Conservation (phyloP, 2,113 vertebrate species). For the Lophochroa leadbeateri region DNA sequence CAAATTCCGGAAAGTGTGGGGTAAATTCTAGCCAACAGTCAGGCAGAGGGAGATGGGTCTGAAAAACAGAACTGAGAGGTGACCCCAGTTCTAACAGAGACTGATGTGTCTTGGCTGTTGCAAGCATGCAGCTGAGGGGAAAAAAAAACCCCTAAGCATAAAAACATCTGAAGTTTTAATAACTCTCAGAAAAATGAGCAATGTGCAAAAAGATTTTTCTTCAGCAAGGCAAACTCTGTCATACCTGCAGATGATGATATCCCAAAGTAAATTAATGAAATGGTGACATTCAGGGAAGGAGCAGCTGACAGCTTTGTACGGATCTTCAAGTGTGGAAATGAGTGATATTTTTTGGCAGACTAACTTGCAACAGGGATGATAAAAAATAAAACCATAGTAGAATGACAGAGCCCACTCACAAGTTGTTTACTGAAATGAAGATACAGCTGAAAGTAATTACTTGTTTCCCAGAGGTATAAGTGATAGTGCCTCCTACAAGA, state of each 20-base stretch:
- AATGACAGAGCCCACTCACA: slow-evolving; percentile 51
- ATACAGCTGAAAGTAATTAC: slow-evolving; percentile 53
- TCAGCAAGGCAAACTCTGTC: not conserved
- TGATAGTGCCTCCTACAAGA: slow-evolving; percentile 46
- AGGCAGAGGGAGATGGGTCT: not conserved
- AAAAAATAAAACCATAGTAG: slow-evolving; percentile 27
- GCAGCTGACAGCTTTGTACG: slow-evolving; percentile 35
- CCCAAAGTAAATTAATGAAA: slow-evolving; percentile 53
- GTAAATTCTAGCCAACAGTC: not conserved
- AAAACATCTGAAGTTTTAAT: slow-evolving; percentile 5
- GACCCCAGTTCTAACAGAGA: not conserved
- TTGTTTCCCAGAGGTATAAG: slow-evolving; percentile 47
- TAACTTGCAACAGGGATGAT: slow-evolving; percentile 26
- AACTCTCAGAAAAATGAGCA: slow-evolving; percentile 25
- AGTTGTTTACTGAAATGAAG: slow-evolving; percentile 63
- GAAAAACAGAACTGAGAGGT: not conserved
- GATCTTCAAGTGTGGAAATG: not conserved
- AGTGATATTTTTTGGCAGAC: slow-evolving; percentile 48
- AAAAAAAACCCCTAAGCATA: not conserved
- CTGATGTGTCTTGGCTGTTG: not conserved
- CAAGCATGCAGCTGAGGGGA: not conserved
- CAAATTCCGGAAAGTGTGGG: not conserved
- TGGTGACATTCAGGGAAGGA: slow-evolving; percentile 36
- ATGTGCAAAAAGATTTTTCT: not conserved
- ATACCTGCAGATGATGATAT: slow-evolving; percentile 14